Evolutionary conservation across 2,797 vertebrate species (phyloP).

Genomic region (Pampus argenteus): DNA sequence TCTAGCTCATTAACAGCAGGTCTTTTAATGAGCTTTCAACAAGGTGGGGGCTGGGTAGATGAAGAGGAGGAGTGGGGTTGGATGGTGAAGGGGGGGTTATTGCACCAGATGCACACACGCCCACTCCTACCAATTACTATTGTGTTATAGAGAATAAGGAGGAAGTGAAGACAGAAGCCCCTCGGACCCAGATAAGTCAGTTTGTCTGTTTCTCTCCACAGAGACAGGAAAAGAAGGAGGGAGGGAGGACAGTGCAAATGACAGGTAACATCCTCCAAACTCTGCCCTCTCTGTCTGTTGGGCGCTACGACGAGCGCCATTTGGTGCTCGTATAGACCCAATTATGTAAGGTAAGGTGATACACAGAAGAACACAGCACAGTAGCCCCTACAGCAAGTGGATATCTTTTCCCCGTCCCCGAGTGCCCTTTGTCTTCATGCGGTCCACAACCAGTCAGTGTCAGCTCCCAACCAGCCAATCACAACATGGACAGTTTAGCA

Average conservation of each 20-base stretch:
- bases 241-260: slow-evolving; percentile 60
- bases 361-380: slow-evolving; percentile 63
- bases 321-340: slow-evolving; percentile 81
- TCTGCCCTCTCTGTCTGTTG: slow-evolving; percentile 40
- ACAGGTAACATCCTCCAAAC: slow-evolving; percentile 58
- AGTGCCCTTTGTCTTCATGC: slow-evolving; percentile 75
- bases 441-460: slow-evolving; percentile 75
- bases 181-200: slow-evolving; percentile 60
- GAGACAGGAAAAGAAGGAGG: slow-evolving; percentile 48
- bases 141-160: slow-evolving; percentile 73
- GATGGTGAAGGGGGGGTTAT: slow-evolving; percentile 52
- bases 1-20: slow-evolving; percentile 89
- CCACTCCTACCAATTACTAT: slow-evolving; percentile 84
- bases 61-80: slow-evolving; percentile 58
- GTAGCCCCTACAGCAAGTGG: slow-evolving; percentile 75
- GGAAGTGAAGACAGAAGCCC: slow-evolving; percentile 68
- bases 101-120: slow-evolving; percentile 86
- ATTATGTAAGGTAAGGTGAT: slow-evolving; percentile 87
- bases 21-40: slow-evolving; percentile 89
- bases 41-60: slow-evolving; percentile 81
- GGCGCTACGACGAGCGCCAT: slow-evolving; percentile 71
- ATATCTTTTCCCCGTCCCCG: slow-evolving; percentile 76
- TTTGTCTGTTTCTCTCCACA: slow-evolving; percentile 63
- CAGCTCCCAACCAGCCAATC: slow-evolving; percentile 58
- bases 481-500: slow-evolving; percentile 30